Evolutionary conservation across 2,113 vertebrate genomes (phyloP).

Genomic region (Lichenostomus cassidix): DNA sequence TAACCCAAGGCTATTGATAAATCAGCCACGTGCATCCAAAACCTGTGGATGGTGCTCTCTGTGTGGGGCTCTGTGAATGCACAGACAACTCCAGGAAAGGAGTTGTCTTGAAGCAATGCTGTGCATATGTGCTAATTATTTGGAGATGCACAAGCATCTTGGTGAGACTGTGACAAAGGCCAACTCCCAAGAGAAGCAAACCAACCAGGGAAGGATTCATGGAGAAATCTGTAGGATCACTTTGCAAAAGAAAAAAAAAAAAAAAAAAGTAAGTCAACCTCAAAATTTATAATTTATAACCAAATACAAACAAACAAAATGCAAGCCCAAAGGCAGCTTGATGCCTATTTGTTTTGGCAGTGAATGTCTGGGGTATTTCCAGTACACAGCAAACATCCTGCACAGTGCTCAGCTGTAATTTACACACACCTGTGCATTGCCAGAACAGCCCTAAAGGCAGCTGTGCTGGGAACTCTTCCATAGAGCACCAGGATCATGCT

Average conservation of each 20-base stretch:
- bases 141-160: neutral
- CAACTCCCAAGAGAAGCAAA: neutral
- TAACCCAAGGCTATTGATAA: neutral
- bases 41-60: neutral
- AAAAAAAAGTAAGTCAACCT: neutral
- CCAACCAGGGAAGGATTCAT: neutral
- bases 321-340: neutral
- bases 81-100: neutral
- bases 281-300: neutral
- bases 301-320: slow-evolving; percentile 9
- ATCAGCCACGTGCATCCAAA: neutral
- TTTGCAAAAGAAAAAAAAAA: neutral
- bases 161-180: neutral
- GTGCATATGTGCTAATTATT: neutral
- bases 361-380: neutral
- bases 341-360: neutral
- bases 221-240: neutral
- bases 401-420: neutral
- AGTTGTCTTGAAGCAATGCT: neutral
- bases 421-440: neutral
- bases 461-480: neutral
- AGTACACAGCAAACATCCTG: neutral
- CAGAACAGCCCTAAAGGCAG: neutral
- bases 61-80: neutral
- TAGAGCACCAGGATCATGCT: neutral